phyloP scores from a whole-genome alignment of 2,797 vertebrate species.

The Bufotes viridis region DNA sequence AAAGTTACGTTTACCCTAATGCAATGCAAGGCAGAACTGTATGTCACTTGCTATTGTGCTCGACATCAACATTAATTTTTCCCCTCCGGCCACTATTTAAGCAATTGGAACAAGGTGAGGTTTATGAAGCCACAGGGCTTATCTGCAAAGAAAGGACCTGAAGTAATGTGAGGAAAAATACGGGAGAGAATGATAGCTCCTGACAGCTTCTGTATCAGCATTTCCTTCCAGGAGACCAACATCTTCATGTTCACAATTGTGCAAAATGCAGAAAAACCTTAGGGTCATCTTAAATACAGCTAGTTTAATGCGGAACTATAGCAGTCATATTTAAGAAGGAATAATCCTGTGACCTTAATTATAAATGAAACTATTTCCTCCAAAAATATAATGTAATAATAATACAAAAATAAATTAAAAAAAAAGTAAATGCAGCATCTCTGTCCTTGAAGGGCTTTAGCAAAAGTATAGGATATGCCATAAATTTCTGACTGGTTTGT shows the following conservation, averaged over 20 bases:
- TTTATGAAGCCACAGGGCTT: constrained; percentile 70
- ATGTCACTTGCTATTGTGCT: constrained; percentile 72
- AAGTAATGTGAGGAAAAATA: constrained; percentile 75
- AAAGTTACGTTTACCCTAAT: constrained; percentile 67
- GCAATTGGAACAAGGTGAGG: constrained; percentile 78
- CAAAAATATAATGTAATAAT: not conserved
- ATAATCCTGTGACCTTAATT: constrained; percentile 19
- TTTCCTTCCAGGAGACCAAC: constrained; percentile 75
- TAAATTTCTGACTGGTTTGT: too few species aligned
- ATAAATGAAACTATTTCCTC: not conserved
- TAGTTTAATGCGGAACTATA: constrained; percentile 14
- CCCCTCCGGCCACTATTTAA: constrained; percentile 75
- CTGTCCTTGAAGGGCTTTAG: not conserved
- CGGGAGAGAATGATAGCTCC: constrained; percentile 75
- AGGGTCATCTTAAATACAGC: constrained; percentile 48
- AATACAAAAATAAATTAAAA: not conserved
- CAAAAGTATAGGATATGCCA: too few species aligned
- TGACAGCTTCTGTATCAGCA: constrained; percentile 79
- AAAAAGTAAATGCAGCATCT: not conserved
- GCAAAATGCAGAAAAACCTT: constrained; percentile 56
- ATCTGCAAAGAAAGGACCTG: constrained; percentile 74
- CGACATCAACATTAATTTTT: constrained; percentile 71
- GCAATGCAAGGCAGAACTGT: constrained; percentile 68
- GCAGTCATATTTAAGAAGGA: not conserved
- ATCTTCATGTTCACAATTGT: constrained; percentile 50